Evolutionary conservation across 2,888 invertebrate genomes (phyloP).

Genomic region (Halictus quadricinctus): DNA sequence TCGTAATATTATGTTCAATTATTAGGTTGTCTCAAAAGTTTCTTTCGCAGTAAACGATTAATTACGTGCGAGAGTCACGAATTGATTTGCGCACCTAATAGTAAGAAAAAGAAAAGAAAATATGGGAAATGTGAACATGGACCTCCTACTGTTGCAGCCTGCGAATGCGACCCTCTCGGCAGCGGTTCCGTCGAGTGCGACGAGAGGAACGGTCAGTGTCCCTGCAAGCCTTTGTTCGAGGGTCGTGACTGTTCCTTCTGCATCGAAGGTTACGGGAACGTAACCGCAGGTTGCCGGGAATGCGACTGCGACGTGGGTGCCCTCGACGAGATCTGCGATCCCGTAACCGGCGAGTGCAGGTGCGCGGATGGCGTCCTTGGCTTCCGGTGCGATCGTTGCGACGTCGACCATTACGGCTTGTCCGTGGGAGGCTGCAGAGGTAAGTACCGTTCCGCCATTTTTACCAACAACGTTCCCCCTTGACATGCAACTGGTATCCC

Average conservation of each 20-base stretch:
- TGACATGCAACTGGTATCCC: neutral
- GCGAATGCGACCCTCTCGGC: slow-evolving; percentile 91
- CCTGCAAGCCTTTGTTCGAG: slow-evolving; percentile 88
- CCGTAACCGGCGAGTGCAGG: slow-evolving; percentile 89
- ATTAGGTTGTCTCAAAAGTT: too few relatives aligned
- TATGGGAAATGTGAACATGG: neutral
- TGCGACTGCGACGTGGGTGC: slow-evolving; percentile 93
- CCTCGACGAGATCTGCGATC: slow-evolving; percentile 87
- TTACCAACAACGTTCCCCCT: neutral
- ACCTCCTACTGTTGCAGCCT: slow-evolving; percentile 82
- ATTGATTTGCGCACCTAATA: neutral
- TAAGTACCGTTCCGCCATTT: slow-evolving; percentile 82
- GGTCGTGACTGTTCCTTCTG: slow-evolving; percentile 87
- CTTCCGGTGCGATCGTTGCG: slow-evolving; percentile 89
- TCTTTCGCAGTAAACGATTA: too few relatives aligned
- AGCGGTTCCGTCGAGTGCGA: slow-evolving; percentile 89
- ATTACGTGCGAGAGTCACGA: too few relatives aligned
- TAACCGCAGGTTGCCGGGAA: slow-evolving; percentile 90
- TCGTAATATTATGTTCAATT: too few relatives aligned
- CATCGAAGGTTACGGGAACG: slow-evolving; percentile 87
- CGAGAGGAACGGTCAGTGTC: slow-evolving; percentile 88
- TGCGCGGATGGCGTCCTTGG: slow-evolving; percentile 92
- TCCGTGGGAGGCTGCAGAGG: slow-evolving; percentile 87
- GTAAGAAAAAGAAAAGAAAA: neutral
- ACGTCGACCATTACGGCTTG: slow-evolving; percentile 88